Conservation (phyloP, 2,888 invertebrate species). For the Leptopilina myrica region DNA sequence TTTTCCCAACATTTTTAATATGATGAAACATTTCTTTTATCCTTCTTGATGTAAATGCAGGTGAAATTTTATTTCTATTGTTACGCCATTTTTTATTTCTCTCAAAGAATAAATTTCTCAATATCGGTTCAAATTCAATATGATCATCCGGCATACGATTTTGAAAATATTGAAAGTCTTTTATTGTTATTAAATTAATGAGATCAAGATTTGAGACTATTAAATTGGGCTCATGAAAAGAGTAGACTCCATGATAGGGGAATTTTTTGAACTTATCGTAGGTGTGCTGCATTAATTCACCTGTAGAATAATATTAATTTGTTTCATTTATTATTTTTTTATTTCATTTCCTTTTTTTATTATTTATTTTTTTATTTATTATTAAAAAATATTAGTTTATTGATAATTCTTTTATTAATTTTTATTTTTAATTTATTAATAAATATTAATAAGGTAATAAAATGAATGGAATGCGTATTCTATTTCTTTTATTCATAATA, state of each 20-base stretch:
- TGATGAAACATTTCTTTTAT: slow-evolving; percentile 82
- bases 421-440: no score
- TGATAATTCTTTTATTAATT: no score
- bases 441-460: no score
- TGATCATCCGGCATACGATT: slow-evolving; percentile 82
- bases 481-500: no score
- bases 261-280: slow-evolving; percentile 37
- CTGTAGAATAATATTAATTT: slow-evolving; percentile 17
- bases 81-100: slow-evolving; percentile 81
- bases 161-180: slow-evolving; percentile 82
- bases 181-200: slow-evolving; percentile 79
- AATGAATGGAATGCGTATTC: no score
- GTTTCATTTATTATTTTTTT: no score
- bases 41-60: slow-evolving; percentile 83
- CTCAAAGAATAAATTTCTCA: slow-evolving; percentile 80
- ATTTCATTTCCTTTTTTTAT: background rate
- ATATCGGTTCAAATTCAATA: slow-evolving; percentile 80
- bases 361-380: no score
- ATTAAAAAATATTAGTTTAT: no score
- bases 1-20: slow-evolving; percentile 79
- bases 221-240: slow-evolving; percentile 80
- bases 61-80: slow-evolving; percentile 81
- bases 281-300: slow-evolving; percentile 8
- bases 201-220: slow-evolving; percentile 81
- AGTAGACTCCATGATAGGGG: slow-evolving; percentile 80